Evolutionary conservation across 2,888 invertebrate genomes (phyloP).

Genomic region (Drosophila nr. fundita): DNA sequence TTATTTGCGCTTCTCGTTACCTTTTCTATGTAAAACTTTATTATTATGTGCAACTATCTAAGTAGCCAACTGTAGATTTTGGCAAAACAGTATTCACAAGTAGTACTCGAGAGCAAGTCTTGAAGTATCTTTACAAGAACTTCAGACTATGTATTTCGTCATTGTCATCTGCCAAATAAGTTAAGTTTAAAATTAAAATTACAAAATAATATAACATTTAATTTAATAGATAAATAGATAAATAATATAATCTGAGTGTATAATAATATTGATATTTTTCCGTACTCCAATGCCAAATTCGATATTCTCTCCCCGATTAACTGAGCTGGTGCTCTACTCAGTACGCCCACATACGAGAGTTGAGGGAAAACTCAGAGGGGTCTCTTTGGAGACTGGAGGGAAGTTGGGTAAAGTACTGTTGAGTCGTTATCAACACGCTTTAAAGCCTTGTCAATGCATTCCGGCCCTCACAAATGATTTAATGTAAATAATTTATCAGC

Average conservation of each 20-base stretch:
- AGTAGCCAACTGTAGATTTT: neutral
- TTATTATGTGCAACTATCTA: neutral
- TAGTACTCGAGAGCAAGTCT: neutral
- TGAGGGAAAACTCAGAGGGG: constrained; percentile 1
- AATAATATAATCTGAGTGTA: neutral
- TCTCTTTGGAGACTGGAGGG: neutral
- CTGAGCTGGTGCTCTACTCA: constrained; percentile 21
- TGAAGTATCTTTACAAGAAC: neutral
- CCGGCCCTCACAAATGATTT: constrained; percentile 38
- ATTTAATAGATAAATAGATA: neutral
- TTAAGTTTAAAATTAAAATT: neutral
- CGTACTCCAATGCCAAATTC: neutral
- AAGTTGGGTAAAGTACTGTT: constrained; percentile 32
- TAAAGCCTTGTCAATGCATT: constrained; percentile 5
- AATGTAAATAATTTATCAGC: constrained; percentile 73
- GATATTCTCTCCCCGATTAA: constrained; percentile 24
- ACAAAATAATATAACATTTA: neutral
- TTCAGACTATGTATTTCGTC: neutral
- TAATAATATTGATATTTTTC: neutral
- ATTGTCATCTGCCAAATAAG: neutral
- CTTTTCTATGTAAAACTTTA: neutral
- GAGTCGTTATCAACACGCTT: constrained; percentile 39
- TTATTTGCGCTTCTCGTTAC: neutral
- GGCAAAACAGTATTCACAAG: neutral
- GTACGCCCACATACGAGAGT: constrained; percentile 2